Base-by-base conservation (phyloP, 2,888 invertebrate species). In the Sepioteuthis lessoniana region DNA sequence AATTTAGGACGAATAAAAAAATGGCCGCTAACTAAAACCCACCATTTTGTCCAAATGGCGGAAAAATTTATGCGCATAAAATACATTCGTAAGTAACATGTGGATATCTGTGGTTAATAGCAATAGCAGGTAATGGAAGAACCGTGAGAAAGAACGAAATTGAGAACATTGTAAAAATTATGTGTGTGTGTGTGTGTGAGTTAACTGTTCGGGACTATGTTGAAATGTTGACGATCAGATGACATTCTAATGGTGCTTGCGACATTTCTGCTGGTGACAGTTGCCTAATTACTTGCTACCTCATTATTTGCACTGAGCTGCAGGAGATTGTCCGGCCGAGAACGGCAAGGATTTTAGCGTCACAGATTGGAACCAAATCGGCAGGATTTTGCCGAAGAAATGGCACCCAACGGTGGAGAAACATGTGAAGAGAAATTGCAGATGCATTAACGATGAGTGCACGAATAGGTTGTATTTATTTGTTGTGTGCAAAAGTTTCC, bases 1-100 rank as follows among this genome's bases (percentile, higher is more conserved):
- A 76, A 76, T 76, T 76, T 19, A 25, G 8, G n/a, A 35, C n/a
- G n/a, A 55, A 50, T 7, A 55, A 55, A 19, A n/a, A 76, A 76
- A 76, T n/a, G n/a, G 76, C n/a, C n/a, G n/a, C n/a, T n/a, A n/a
- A n/a, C n/a, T 16, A 76, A n/a, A n/a, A 7, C 3, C n/a, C n/a
- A 7, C 31, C 31, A 10, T 10, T 76, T 42, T n/a, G 31, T 76
- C 10, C n/a, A 76, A 76, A 76, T n/a, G n/a, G 76, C 76, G 76
- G n/a, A 76, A 76, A 76, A 76, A 42, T 42, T 76, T 76, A 76
- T 76, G 76, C n/a, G 76, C 76, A 76, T 76, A 76, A 76, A 76
- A 76, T n/a, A 25, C n/a, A n/a, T n/a, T 13, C 16, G 76, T 76
- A 76, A 76, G n/a, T 4, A 76, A 76, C n/a, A n/a, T 16, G 76